Evolutionary conservation across 2,797 vertebrate genomes (phyloP).

Genomic region (Molossus molossus): DNA sequence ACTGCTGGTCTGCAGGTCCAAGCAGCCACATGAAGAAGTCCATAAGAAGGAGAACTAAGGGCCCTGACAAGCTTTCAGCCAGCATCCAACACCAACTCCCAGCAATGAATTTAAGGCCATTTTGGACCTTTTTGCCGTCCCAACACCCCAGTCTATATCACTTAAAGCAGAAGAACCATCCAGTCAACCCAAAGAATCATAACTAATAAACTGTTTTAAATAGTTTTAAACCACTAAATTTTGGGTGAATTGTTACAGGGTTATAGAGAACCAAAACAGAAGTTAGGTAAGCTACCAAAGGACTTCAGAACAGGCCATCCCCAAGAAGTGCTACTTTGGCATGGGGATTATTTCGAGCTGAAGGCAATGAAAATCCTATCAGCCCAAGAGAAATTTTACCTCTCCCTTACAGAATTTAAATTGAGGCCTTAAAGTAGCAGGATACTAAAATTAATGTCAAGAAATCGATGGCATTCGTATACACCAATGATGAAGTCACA

Average conservation of each 20-base stretch:
- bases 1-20: not conserved
- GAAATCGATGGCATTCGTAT: no score
- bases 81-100: not conserved
- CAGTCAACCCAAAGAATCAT: not conserved
- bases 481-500: no score
- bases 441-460: no score
- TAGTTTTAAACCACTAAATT: not conserved
- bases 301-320: not conserved
- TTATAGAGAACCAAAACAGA: not conserved
- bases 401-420: not conserved
- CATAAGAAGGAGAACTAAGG: not conserved
- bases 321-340: not conserved
- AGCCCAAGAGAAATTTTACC: not conserved
- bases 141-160: not conserved
- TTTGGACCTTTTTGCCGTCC: not conserved
- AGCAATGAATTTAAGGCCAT: not conserved
- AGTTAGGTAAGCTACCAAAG: not conserved
- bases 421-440: not conserved
- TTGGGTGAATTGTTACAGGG: not conserved
- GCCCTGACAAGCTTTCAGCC: not conserved
- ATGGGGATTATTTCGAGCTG: not conserved
- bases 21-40: not conserved
- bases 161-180: slow-evolving; percentile 1
- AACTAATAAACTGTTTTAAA: not conserved
- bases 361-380: not conserved